These are phyloP conservation scores for Andrena bicolor DNA, from an alignment of 2,888 invertebrate species.

Conservation along the genomic window DNA sequence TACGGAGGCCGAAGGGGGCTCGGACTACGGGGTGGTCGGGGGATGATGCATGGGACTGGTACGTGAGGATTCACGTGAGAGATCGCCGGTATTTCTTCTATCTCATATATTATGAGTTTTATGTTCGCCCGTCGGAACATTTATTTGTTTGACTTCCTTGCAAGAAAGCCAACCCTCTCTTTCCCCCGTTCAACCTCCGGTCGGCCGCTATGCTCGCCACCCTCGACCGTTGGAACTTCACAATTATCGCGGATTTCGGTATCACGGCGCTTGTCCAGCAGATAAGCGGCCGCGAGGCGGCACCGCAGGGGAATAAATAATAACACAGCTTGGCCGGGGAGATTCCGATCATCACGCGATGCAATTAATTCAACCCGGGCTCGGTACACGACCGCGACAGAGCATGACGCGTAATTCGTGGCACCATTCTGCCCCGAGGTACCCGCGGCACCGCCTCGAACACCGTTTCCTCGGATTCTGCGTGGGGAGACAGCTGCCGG, in stretches of 20 bases:
- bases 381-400: slow-evolving; percentile 25
- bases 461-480: no score
- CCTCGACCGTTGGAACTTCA: slow-evolving; percentile 51
- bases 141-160: slow-evolving; percentile 78
- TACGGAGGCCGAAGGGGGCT: slow-evolving; percentile 56
- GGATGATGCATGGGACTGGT: slow-evolving; percentile 75
- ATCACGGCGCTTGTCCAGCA: slow-evolving; percentile 55
- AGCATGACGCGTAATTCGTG: slow-evolving; percentile 21
- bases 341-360: slow-evolving; percentile 63
- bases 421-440: not conserved
- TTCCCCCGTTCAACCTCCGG: not conserved
- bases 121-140: slow-evolving; percentile 79
- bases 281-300: slow-evolving; percentile 54
- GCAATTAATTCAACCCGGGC: slow-evolving; percentile 49
- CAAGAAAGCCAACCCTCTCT: slow-evolving; percentile 68
- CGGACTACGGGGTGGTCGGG: slow-evolving; percentile 52
- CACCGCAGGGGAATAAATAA: slow-evolving; percentile 59
- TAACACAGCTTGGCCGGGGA: slow-evolving; percentile 42
- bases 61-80: slow-evolving; percentile 79
- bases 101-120: slow-evolving; percentile 82
- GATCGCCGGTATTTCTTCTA: slow-evolving; percentile 79
- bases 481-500: not conserved
- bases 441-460: not conserved
- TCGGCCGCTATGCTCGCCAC: not conserved
- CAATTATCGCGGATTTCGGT: slow-evolving; percentile 64